Evolutionary conservation across 2,797 vertebrate species (phyloP), one percentile per base, ranked within the genome.

Genomic region (Phalloptychus januarius): DNA sequence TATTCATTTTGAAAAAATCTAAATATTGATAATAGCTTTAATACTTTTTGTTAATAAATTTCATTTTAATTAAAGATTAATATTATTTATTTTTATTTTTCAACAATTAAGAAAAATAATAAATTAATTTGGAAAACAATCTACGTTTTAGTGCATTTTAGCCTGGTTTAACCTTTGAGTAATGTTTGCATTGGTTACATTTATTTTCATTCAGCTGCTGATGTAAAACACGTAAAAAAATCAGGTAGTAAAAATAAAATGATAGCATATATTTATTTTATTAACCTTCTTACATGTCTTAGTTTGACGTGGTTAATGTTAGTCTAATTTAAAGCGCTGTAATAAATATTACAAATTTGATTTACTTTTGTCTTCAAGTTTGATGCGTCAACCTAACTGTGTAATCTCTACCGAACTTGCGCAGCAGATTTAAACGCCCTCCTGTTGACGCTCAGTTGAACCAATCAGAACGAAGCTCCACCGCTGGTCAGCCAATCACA

Each of bases 401-500:
- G 90, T 36, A 13, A 2, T 84, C 87, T 93, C 92, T n/a, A 89
- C 90, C 89, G 46, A 90, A 87, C 92, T 0, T 89, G 85, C 71
- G 31, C 69, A 76, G 10, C 7, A 0, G 0, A 0, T 72, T 85
- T 89, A 82, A 87, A 85, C 1, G 1, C 25, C 36, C 0, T 4
- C 0, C 20, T 0, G 90, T 54, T 88, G 92, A 70, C 87, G 69
- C 10, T 1, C 12, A 0, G 6, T 0, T 70, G n/a, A 65, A 33
- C 93, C 92, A 94, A 93, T 94, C 83, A 83, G 58, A 78, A 45
- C 0, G 18, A 79, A 67, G 54, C 74, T 67, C 45, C 2, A 23
- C 45, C 10, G 11, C 8, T 18, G 5, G 1, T 44, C 77, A 83
- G 80, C 94, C 92, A 85, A 93, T 91, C 79, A 50, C 3, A 4